These are phyloP conservation scores for Rhabdomys dilectus DNA, from an alignment of 2,113 vertebrate species.

Conservation along the genomic window DNA sequence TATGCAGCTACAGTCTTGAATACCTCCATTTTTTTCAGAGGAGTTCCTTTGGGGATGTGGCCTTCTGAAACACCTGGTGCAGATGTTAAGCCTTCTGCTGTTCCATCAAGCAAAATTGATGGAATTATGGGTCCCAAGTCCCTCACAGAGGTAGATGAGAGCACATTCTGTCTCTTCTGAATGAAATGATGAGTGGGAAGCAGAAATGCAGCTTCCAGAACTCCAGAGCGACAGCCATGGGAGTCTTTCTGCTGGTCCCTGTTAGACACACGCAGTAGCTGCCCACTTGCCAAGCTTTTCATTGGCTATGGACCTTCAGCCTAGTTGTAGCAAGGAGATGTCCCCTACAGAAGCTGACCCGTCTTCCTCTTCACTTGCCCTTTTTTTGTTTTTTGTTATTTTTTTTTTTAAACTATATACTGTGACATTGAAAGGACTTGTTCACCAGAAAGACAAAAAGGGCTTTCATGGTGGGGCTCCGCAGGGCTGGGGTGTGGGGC, in stretches of 20 bases:
- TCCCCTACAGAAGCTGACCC: slow-evolving; percentile 84
- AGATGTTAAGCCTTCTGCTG: slow-evolving; percentile 52
- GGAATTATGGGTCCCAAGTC: slow-evolving; percentile 57
- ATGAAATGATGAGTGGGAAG: slow-evolving; percentile 59
- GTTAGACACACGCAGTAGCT: slow-evolving; percentile 44
- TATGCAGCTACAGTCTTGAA: background rate
- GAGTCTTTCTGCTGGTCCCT: slow-evolving; percentile 24
- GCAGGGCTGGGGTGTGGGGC: slow-evolving; percentile 71
- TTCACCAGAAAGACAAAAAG: slow-evolving; percentile 87
- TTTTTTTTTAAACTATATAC: slow-evolving; percentile 68
- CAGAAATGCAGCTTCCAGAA: slow-evolving; percentile 55
- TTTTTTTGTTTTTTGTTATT: slow-evolving; percentile 16
- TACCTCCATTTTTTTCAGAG: background rate
- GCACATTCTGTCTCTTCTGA: slow-evolving; percentile 34
- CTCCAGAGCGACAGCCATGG: background rate
- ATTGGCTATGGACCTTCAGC: slow-evolving; percentile 53
- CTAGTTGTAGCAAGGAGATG: slow-evolving; percentile 75
- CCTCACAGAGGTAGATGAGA: slow-evolving; percentile 31
- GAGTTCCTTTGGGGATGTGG: background rate
- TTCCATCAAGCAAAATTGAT: slow-evolving; percentile 15
- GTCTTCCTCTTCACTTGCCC: slow-evolving; percentile 66
- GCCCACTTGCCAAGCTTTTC: slow-evolving; percentile 17
- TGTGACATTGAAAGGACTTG: slow-evolving; percentile 82
- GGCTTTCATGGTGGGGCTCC: slow-evolving; percentile 82
- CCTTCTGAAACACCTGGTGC: slow-evolving; percentile 47